phyloP scores from a whole-genome alignment of 2,888 invertebrate genomes.

The Macrostomum cliftonense region DNA sequence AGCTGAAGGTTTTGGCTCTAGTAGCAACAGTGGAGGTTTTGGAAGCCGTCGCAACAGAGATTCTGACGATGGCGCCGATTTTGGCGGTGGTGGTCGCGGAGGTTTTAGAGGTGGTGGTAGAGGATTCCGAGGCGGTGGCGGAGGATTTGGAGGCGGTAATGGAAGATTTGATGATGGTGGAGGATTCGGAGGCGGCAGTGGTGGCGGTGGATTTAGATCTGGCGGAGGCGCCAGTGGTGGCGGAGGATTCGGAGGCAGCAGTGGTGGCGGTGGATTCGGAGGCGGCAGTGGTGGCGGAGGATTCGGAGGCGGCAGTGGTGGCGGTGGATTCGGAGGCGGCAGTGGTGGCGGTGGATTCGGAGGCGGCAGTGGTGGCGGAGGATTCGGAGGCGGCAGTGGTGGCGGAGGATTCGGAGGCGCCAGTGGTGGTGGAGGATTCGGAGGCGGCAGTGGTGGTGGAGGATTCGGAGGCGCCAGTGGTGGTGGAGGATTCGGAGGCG shows the following conservation, averaged over 20 bases:
- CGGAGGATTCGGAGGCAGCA: not conserved
- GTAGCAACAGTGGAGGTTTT: no score
- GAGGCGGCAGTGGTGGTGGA: constrained; percentile 8
- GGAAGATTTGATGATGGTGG: no score
- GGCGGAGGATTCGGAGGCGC: constrained; percentile 8
- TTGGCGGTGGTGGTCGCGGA: no score
- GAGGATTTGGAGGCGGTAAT: no score
- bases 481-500: not conserved
- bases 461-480: constrained; percentile 3
- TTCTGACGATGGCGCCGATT: no score
- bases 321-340: not conserved
- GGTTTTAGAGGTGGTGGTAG: no score
- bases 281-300: not conserved
- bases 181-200: no score
- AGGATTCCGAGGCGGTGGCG: no score
- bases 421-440: not conserved
- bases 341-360: not conserved
- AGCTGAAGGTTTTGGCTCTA: no score
- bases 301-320: not conserved
- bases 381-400: constrained; percentile 1
- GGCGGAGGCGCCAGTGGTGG: not conserved
- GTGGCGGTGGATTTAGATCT: no score
- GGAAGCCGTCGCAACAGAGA: no score
- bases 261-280: not conserved
- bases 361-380: not conserved